A percentile compares a stretch with the other conserved stretches of the same genome.
Conservation (phyloP, 2,888 invertebrate genomes). For the Carterocephalus palaemon region DNA sequence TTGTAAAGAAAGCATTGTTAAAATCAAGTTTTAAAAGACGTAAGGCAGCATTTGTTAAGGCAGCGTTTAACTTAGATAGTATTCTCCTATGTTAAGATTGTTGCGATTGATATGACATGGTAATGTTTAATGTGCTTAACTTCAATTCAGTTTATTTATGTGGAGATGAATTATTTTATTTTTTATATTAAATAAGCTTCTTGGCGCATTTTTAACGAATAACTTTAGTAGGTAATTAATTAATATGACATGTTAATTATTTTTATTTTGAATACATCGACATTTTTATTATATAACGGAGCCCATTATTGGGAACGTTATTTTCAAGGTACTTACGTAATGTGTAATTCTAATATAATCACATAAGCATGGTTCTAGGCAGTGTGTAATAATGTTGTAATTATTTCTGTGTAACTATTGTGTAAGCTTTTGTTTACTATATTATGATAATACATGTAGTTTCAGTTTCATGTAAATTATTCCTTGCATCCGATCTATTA, state of each 20-base stretch:
- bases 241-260: constrained; percentile 29
- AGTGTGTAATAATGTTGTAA: not conserved
- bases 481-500: no score
- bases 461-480: not conserved
- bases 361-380: constrained; percentile 11
- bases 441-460: not conserved
- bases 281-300: constrained; percentile 29
- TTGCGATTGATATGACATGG: no score
- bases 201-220: constrained; percentile 37
- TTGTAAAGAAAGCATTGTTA: no score
- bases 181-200: constrained; percentile 49
- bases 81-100: no score
- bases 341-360: constrained; percentile 13
- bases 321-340: constrained; percentile 26
- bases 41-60: no score
- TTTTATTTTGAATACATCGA: constrained; percentile 25
- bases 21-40: no score
- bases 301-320: constrained; percentile 23
- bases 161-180: constrained; percentile 37
- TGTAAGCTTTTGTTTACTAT: no score
- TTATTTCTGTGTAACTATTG: constrained; percentile 1
- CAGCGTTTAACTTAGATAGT: no score
- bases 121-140: no score
- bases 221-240: constrained; percentile 30
- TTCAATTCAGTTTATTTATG: constrained; percentile 14